These are phyloP conservation scores for Latrodectus elegans DNA, from an alignment of 2,888 invertebrate species.

Conservation along the genomic window DNA sequence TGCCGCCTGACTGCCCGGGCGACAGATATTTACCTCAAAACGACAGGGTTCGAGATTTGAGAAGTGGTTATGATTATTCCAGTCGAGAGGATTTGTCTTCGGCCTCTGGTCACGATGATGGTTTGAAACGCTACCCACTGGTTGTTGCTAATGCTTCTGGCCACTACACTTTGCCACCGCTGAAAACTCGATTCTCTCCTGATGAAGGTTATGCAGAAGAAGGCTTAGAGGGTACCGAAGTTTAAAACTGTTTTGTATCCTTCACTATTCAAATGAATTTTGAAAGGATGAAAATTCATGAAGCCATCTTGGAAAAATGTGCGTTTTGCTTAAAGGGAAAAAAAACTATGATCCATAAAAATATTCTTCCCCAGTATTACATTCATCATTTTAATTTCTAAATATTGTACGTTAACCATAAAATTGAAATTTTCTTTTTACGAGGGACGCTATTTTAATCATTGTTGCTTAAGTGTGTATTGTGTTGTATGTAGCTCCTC, in stretches of 20 bases:
- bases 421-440: constrained; percentile 40
- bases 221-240: constrained; percentile 71
- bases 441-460: constrained; percentile 39
- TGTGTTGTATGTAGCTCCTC: constrained; percentile 10
- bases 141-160: constrained; percentile 69
- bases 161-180: constrained; percentile 78
- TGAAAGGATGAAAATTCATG: neutral
- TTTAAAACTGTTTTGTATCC: constrained; percentile 51
- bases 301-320: neutral
- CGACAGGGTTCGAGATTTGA: constrained; percentile 55
- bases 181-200: constrained; percentile 83
- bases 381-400: constrained; percentile 24
- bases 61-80: constrained; percentile 44
- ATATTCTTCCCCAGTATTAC: constrained; percentile 61
- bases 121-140: constrained; percentile 58
- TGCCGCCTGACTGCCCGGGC: constrained; percentile 51
- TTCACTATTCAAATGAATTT: neutral
- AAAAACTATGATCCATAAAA: constrained; percentile 3
- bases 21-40: constrained; percentile 66
- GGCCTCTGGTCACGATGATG: constrained; percentile 75
- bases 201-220: constrained; percentile 85
- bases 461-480: constrained; percentile 32
- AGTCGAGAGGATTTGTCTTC: constrained; percentile 67
- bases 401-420: constrained; percentile 9
- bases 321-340: constrained; percentile 8